Evolutionary conservation across 2,888 invertebrate genomes (phyloP).

Genomic region (Thera obeliscata): DNA sequence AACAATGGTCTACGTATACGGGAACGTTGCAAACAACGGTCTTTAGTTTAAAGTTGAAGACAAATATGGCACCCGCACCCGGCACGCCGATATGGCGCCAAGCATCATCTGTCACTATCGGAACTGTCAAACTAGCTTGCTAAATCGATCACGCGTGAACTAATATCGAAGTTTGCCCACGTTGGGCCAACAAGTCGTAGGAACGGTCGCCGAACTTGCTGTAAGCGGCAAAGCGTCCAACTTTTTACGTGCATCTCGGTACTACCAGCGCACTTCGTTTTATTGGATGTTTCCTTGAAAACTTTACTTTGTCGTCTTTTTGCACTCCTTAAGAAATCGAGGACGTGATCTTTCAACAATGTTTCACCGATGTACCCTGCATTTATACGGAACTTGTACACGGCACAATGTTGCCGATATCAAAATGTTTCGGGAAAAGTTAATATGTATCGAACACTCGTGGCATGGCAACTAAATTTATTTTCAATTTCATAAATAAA

Average conservation of each 20-base stretch:
- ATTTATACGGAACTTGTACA: conserved; percentile 37
- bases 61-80: conserved; percentile 55
- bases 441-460: conserved; percentile 18
- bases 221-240: conserved; percentile 50
- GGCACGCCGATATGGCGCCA: conserved; percentile 72
- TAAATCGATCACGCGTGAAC: conserved; percentile 81
- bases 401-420: conserved; percentile 24
- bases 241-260: conserved; percentile 66
- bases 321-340: conserved; percentile 56
- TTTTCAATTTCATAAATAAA: conserved; percentile 23
- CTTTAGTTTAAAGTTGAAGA: conserved; percentile 68
- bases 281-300: conserved; percentile 76
- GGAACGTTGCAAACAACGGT: conserved; percentile 52
- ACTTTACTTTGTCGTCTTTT: conserved; percentile 68
- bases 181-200: conserved; percentile 64
- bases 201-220: conserved; percentile 50
- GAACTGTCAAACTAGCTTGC: conserved; percentile 79
- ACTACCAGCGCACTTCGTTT: conserved; percentile 66
- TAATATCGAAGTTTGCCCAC: conserved; percentile 79
- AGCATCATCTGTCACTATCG: conserved; percentile 81
- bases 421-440: conserved; percentile 10
- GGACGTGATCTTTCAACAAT: conserved; percentile 65
- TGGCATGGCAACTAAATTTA: conserved; percentile 9
- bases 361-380: conserved; percentile 44
- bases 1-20: conserved; percentile 23